Evolutionary conservation across 2,113 vertebrate genomes (phyloP), one percentile per base, ranked within the genome.

Genomic region (Noctilio leporinus): DNA sequence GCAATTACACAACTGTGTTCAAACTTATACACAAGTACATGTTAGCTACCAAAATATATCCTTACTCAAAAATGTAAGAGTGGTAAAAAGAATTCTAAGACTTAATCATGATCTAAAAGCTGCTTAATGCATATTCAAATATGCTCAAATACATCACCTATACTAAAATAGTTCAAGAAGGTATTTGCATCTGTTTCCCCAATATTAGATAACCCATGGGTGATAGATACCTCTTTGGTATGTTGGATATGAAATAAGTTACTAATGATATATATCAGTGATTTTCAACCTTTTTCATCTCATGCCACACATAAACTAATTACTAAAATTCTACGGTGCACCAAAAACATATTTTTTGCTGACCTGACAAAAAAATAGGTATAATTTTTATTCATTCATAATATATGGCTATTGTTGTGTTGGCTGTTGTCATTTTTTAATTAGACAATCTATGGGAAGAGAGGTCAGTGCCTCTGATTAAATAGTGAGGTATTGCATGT

Each of bases 1-100:
- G 98, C 96, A 98, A 97, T 94, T 97, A 57, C 96, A 98, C 85
- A 98, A 98, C 95, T 98, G 97, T 97, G 97, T 98, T 98, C 98
- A 98, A 98, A 97, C 96, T 97, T 96, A 98, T 96, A 98, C 94
- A 98, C 90, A 98, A 97, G 95, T 97, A 72, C 97, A 98, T 96
- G 96, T 96, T 97, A 75, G 97, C 92, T 97, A 97, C 90, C 91
- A 97, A 96, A 97, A 96, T 86, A 98, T 85, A 96, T 96, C 77
- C 97, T 96, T 95, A 97, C 89, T 97, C 80, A 96, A 95, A 97
- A 97, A 98, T 95, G 87, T 93, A 90, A 98, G 97, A 95, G 87
- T 96, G 80, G 90, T 96, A 97, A 98, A 98, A 90, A 91, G 95
- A 49, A 97, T 94, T 96, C 94, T 91, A 97, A 98, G 83, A 97